These are phyloP conservation scores for Arizona elegans DNA, from an alignment of 2,113 vertebrate species.

Conservation along the genomic window DNA sequence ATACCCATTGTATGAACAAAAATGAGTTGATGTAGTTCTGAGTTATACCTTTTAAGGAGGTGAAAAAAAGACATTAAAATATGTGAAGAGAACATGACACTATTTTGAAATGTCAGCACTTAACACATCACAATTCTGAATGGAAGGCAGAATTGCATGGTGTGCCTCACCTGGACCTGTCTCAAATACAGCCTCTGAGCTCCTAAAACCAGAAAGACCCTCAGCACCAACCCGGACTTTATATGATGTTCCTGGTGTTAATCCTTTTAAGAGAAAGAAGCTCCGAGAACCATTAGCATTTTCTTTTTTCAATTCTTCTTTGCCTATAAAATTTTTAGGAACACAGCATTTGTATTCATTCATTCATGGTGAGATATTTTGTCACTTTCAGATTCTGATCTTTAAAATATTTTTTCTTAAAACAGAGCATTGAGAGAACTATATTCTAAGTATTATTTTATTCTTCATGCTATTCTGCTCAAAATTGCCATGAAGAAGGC, in stretches of 20 bases:
- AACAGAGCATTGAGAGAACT: conserved; percentile 45
- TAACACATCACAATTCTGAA: conserved; percentile 30
- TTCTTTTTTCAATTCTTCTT: conserved; percentile 92
- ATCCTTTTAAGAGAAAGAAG: conserved; percentile 86
- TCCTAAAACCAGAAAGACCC: conserved; percentile 80
- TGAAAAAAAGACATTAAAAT: conserved; percentile 32
- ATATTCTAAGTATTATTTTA: conserved; percentile 32
- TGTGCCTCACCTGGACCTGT: conserved; percentile 91
- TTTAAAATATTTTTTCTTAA: conserved; percentile 40
- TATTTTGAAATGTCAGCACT: conserved; percentile 35
- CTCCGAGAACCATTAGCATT: conserved; percentile 88
- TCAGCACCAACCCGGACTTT: conserved; percentile 88
- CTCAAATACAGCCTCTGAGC: conserved; percentile 86
- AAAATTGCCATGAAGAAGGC: background rate
- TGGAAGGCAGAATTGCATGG: conserved; percentile 34
- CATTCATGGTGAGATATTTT: conserved; percentile 45
- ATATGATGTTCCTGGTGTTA: conserved; percentile 91
- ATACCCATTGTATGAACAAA: conserved; percentile 19
- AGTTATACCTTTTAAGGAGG: background rate
- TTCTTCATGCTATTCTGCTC: background rate
- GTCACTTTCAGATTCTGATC: conserved; percentile 38
- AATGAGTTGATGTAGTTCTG: conserved; percentile 14
- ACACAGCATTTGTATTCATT: conserved; percentile 71
- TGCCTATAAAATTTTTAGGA: conserved; percentile 82
- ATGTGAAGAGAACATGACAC: conserved; percentile 23